Base-by-base conservation (phyloP, 2,888 invertebrate genomes). In the Polydrusus tereticollis region DNA sequence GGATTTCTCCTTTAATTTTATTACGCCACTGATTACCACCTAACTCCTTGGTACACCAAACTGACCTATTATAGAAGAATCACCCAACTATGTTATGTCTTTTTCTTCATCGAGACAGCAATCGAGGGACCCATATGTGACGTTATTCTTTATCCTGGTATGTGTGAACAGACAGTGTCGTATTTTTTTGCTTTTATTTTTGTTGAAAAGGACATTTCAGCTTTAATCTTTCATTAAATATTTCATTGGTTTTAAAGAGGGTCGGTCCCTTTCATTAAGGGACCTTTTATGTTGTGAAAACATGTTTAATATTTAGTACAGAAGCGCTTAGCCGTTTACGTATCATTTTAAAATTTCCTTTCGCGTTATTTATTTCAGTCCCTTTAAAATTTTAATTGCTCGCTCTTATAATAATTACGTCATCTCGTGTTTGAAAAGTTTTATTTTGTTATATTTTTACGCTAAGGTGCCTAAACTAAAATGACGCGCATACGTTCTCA, bases 171-270 rank as follows among this genome's bases (percentile, higher is more conserved):
- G 60, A 33, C 62, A 62, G 41, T 16, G 59, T 43, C 43, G 59
- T 38, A n/a, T n/a, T 59, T 58, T 43, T 57, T 66, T 57, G 21
- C 50, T 62, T 50, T 68, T 18, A 64, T 64, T 52, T 63, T 66
- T 50, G 60, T 65, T 62, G 72, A 72, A 66, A 65, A 69, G 59
- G 41, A 67, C 66, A 69, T 75, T 72, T 77, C 73, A 75, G 67
- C 77, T 73, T 73, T 76, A 76, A 75, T 74, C 75, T 73, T 69
- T 70, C 75, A 77, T 76, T 58, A 76, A 76, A 74, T 75, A 75
- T 77, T 75, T 73, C 75, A 72, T 60, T 69, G 65, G 67, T 66
- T 69, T 73, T 64, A 60, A 64, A 74, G 62, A 62, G 75, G 64
- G 68, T 66, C 65, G 73, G 66, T 71, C 63, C 74, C 66, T 77